Percentiles rank a stretch among this genome's conserved stretches.
Evolutionary conservation across 2,797 vertebrate genomes (phyloP).

Genomic region (Chanos chanos): DNA sequence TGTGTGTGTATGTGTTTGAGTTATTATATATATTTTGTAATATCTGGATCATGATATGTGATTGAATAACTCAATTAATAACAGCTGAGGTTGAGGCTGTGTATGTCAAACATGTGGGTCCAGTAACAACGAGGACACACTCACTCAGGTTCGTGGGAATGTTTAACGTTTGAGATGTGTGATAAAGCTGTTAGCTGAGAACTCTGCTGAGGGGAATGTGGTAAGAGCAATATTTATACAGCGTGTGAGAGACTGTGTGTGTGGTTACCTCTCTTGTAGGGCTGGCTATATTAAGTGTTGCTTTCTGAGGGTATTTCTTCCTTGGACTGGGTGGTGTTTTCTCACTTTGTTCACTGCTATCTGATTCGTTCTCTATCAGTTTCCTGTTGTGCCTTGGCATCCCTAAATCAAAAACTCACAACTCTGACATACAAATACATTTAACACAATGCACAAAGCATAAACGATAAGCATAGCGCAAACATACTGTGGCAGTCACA

Average conservation of each 20-base stretch:
- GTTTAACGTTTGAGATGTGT: too few relatives aligned
- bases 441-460: background rate
- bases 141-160: too few relatives aligned
- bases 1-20: background rate
- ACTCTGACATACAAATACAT: background rate
- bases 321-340: conserved; percentile 29
- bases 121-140: too few relatives aligned
- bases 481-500: background rate
- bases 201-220: too few relatives aligned
- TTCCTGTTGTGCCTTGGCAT: conserved; percentile 32
- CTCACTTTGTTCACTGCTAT: conserved; percentile 2
- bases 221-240: too few relatives aligned
- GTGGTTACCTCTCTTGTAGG: conserved; percentile 41
- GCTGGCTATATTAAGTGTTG: conserved; percentile 19
- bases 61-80: too few relatives aligned
- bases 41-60: too few relatives aligned
- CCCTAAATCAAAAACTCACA: conserved; percentile 1
- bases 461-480: background rate
- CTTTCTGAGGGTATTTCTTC: conserved; percentile 21
- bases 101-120: too few relatives aligned
- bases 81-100: too few relatives aligned
- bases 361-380: conserved; percentile 20
- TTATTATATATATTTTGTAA: too few relatives aligned
- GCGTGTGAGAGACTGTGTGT: background rate
- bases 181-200: too few relatives aligned